Evolutionary conservation across 2,797 vertebrate genomes (phyloP).

Genomic region (Microctenopoma lineatum): DNA sequence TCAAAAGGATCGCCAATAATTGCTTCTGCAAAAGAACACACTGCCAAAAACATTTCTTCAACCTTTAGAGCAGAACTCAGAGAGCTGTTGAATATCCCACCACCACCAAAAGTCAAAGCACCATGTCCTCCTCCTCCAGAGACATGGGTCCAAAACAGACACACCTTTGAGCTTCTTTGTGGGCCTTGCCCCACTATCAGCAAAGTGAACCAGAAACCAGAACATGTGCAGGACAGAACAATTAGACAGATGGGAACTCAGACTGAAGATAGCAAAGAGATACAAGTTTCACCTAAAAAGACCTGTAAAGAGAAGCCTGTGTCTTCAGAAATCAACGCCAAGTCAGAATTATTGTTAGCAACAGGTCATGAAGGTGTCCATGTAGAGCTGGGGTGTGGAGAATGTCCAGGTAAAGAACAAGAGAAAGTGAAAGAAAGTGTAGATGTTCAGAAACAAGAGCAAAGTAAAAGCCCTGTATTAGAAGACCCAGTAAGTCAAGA

Average conservation of each 20-base stretch:
- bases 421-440: slow-evolving; percentile 16
- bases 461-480: slow-evolving; percentile 11
- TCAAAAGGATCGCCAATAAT: slow-evolving; percentile 36
- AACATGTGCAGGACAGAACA: slow-evolving; percentile 35
- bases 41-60: slow-evolving; percentile 19
- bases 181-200: slow-evolving; percentile 56
- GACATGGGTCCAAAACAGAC: slow-evolving; percentile 81
- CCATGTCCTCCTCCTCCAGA: slow-evolving; percentile 91
- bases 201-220: slow-evolving; percentile 54
- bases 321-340: slow-evolving; percentile 41
- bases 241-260: slow-evolving; percentile 50
- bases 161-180: slow-evolving; percentile 81
- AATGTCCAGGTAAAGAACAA: slow-evolving; percentile 27
- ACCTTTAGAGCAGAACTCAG: slow-evolving; percentile 51
- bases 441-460: slow-evolving; percentile 43
- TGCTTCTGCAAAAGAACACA: slow-evolving; percentile 42
- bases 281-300: slow-evolving; percentile 28
- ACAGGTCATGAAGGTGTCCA: slow-evolving; percentile 8
- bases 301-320: slow-evolving; percentile 8
- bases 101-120: slow-evolving; percentile 92
- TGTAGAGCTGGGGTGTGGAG: slow-evolving; percentile 28
- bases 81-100: slow-evolving; percentile 87
- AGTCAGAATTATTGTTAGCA: slow-evolving; percentile 18
- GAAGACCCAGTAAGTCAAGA: slow-evolving; percentile 46
- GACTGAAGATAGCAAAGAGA: slow-evolving; percentile 29